Evolutionary conservation across 2,113 vertebrate genomes (phyloP).

Genomic region (Callaeas wilsoni): DNA sequence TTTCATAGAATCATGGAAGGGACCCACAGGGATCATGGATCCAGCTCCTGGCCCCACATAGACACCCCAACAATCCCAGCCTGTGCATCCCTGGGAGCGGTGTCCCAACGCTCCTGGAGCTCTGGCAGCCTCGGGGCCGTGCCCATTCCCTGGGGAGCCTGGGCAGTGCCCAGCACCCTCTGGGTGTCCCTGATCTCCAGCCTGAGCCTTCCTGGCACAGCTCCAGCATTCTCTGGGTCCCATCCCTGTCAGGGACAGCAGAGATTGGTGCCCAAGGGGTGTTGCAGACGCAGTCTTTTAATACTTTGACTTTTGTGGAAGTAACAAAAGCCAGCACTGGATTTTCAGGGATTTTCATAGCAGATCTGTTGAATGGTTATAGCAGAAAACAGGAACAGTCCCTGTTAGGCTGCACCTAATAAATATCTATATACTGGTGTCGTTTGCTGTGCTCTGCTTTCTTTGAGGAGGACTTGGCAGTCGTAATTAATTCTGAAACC

Average conservation of each 20-base stretch:
- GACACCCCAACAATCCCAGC: not conserved
- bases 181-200: not conserved
- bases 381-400: not conserved
- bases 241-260: not conserved
- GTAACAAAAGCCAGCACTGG: not conserved
- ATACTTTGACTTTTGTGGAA: not conserved
- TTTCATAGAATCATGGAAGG: not conserved
- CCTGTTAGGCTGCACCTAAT: not conserved
- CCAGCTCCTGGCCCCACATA: rapidly evolving
- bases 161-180: not conserved
- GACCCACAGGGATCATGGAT: not conserved
- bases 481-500: not conserved
- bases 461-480: not conserved
- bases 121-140: not conserved
- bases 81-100: rapidly evolving
- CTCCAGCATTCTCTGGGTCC: not conserved
- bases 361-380: not conserved
- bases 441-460: not conserved
- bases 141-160: not conserved
- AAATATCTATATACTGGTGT: not conserved
- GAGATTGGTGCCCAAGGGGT: not conserved
- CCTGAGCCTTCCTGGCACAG: rapidly evolving
- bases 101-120: not conserved
- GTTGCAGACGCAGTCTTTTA: not conserved
- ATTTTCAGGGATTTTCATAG: not conserved